phyloP scores from a whole-genome alignment of 1,140 invertebrate species.

The Drosophila nikananu region DNA sequence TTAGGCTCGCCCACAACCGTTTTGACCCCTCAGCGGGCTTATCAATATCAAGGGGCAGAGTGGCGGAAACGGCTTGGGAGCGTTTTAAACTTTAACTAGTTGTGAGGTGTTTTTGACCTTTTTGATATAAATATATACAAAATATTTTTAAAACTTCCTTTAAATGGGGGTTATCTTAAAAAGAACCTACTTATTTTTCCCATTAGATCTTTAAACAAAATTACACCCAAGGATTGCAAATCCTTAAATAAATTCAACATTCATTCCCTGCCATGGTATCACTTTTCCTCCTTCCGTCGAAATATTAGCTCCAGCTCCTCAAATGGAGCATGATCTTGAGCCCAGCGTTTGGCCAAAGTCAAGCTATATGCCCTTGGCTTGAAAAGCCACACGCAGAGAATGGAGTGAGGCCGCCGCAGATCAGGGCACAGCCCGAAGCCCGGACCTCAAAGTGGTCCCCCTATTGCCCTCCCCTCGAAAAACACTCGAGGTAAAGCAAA shows the following conservation, averaged over 20 bases:
- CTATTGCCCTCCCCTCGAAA: background rate
- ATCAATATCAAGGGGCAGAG: conserved; percentile 38
- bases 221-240: background rate
- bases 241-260: background rate
- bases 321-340: conserved; percentile 64
- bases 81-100: background rate
- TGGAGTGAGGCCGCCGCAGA: conserved; percentile 44
- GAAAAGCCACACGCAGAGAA: conserved; percentile 73
- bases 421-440: conserved; percentile 21
- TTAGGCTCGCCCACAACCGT: conserved; percentile 62
- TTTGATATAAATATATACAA: too few relatives aligned
- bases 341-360: conserved; percentile 53
- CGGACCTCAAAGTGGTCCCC: conserved; percentile 1
- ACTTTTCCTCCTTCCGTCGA: conserved; percentile 22
- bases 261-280: conserved; percentile 6
- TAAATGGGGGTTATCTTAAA: too few relatives aligned
- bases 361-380: conserved; percentile 75
- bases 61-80: conserved; percentile 9
- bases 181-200: too few relatives aligned
- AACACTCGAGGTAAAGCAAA: conserved; percentile 33
- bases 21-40: conserved; percentile 58
- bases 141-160: too few relatives aligned
- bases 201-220: too few relatives aligned
- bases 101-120: background rate
- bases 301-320: background rate